Evolutionary conservation across 2,888 invertebrate genomes (phyloP), one percentile per base, ranked within the genome.

Genomic region (Euclidia mi): DNA sequence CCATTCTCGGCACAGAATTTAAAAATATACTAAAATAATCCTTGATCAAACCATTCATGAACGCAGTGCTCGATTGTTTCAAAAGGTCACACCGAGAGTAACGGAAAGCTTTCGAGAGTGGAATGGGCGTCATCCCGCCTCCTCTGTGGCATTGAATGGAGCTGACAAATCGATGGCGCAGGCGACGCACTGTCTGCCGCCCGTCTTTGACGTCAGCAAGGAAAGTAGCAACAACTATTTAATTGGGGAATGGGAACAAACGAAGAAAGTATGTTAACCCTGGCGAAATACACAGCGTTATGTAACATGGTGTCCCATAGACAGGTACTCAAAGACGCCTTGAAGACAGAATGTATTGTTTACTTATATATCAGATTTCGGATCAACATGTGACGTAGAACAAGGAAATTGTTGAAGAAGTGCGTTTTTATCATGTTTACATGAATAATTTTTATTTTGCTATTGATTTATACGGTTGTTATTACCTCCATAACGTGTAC

Each of bases 131-230:
- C 71, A 61, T 57, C 49, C 52, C 50, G 56, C 67, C 72, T 53
- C 45, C 50, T 34, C 41, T 44, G 51, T 67, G 74, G 65, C 75
- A 71, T 81, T 83, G 82, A 83, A 82, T 82, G 79, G 64, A 70
- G 57, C 49, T 46, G 57, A 42, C 45, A 56, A 74, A 87, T 87
- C 87, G 79, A 87, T 87, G 85, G 46, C 31, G 18, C 3, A 3
- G 87, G 84, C 87, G 87, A 48, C 87, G 71, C 62, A 52, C 52
- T 51, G 87, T 87, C 87, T 87, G 69, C 42, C 71, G 65, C 63
- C 71, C 51, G 43, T 28, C 58, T 63, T 60, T 86, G 84, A 87
- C 87, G 87, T 87, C 87, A 86, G 48, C 10, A 53, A 67, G 51
- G 76, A 83, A 77, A 79, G 74, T 73, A 65, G 77, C 79, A 71